Conservation (phyloP, 2,888 invertebrate species). For the Candidula unifasciata region DNA sequence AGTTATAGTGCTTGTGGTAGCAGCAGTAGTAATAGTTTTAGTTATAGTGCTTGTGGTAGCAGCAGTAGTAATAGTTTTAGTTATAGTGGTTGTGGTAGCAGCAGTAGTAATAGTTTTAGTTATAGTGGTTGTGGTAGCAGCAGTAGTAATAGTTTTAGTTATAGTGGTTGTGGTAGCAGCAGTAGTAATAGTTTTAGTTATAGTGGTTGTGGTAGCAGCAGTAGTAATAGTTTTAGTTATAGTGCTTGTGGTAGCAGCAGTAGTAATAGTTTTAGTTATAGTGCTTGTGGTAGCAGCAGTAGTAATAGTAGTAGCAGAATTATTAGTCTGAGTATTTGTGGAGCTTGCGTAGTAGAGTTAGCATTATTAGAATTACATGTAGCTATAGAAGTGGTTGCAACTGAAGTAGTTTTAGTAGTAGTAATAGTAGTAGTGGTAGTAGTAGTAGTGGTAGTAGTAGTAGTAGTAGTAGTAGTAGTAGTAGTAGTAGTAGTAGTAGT, state of each 20-base stretch:
- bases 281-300: slow-evolving; percentile 45
- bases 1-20: not conserved
- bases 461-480: slow-evolving; percentile 48
- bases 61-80: too few relatives aligned
- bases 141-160: slow-evolving; percentile 35
- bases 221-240: slow-evolving; percentile 44
- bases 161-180: slow-evolving; percentile 44
- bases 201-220: slow-evolving; percentile 38
- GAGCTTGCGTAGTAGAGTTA: too few relatives aligned
- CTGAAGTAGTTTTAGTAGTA: slow-evolving; percentile 19
- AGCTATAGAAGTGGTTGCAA: too few relatives aligned
- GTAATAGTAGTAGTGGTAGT: slow-evolving; percentile 42
- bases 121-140: slow-evolving; percentile 38
- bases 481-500: slow-evolving; percentile 46
- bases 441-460: slow-evolving; percentile 37
- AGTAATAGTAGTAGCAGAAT: not conserved
- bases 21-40: not conserved
- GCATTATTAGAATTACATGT: too few relatives aligned
- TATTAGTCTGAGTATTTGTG: not conserved
- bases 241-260: slow-evolving; percentile 47
- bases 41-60: too few relatives aligned
- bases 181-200: slow-evolving; percentile 41
- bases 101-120: not conserved
- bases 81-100: too few relatives aligned
- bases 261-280: slow-evolving; percentile 46